Evolutionary conservation across 2,797 vertebrate species (phyloP).

Genomic region (Vipera ursinii): DNA sequence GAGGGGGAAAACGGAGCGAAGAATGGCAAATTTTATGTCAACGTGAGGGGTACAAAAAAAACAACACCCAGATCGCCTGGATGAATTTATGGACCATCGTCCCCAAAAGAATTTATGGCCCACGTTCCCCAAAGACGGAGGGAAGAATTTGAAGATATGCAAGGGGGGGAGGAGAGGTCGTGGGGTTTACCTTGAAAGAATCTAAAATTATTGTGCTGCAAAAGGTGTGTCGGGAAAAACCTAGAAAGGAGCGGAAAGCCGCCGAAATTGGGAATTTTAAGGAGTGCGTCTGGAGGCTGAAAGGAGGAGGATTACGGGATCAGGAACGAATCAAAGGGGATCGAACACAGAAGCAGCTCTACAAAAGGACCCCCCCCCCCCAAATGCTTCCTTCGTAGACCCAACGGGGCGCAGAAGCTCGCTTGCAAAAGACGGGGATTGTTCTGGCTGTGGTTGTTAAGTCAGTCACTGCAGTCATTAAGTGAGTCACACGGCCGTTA

Average conservation of each 20-base stretch:
- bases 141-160: background rate
- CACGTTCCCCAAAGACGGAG: background rate
- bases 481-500: too few relatives aligned
- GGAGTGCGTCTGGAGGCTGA: background rate
- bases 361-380: background rate
- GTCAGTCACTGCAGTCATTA: too few relatives aligned
- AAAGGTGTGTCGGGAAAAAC: background rate
- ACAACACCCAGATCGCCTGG: background rate
- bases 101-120: background rate
- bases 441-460: too few relatives aligned
- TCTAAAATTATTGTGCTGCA: background rate
- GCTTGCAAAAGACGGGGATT: background rate
- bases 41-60: too few relatives aligned
- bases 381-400: background rate
- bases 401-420: background rate
- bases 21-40: too few relatives aligned
- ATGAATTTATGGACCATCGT: background rate
- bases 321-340: background rate
- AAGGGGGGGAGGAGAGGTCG: background rate
- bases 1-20: background rate
- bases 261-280: background rate
- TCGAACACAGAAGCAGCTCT: background rate
- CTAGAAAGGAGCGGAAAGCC: background rate
- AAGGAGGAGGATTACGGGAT: background rate
- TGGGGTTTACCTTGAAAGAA: background rate